phyloP scores from a whole-genome alignment of 2,888 invertebrate genomes.

The Patella depressa region DNA sequence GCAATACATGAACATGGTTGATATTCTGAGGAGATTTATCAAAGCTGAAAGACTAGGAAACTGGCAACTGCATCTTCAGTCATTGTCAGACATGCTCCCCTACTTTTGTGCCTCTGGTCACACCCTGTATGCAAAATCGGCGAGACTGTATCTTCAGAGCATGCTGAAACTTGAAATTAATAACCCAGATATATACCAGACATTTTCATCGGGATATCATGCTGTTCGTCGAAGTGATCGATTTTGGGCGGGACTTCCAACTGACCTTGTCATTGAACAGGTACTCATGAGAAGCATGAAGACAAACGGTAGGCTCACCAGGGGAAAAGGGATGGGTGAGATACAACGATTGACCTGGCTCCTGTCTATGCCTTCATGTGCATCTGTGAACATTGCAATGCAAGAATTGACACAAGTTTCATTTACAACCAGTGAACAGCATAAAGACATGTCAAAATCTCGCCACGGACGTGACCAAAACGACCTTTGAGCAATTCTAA shows the following conservation, averaged over 20 bases:
- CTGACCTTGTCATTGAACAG: constrained; percentile 52
- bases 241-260: constrained; percentile 49
- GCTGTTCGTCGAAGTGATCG: constrained; percentile 33
- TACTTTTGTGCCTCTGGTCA: constrained; percentile 56
- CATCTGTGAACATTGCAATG: constrained; percentile 23
- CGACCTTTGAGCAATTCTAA: constrained; percentile 32
- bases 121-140: constrained; percentile 45
- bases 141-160: constrained; percentile 32
- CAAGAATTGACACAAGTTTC: constrained; percentile 15
- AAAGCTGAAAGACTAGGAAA: constrained; percentile 40
- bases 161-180: constrained; percentile 29
- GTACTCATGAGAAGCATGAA: constrained; percentile 47
- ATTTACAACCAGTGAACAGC: constrained; percentile 18
- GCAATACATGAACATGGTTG: constrained; percentile 33
- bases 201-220: constrained; percentile 28
- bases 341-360: constrained; percentile 32
- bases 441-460: constrained; percentile 28
- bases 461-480: constrained; percentile 32
- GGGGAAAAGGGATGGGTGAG: constrained; percentile 41
- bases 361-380: constrained; percentile 35
- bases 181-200: constrained; percentile 30
- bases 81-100: constrained; percentile 39
- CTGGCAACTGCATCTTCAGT: constrained; percentile 36
- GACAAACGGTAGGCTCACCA: constrained; percentile 41
- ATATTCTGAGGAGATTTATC: constrained; percentile 16